Conservation (phyloP, 2,888 invertebrate species). For the Ophion slaviceki region DNA sequence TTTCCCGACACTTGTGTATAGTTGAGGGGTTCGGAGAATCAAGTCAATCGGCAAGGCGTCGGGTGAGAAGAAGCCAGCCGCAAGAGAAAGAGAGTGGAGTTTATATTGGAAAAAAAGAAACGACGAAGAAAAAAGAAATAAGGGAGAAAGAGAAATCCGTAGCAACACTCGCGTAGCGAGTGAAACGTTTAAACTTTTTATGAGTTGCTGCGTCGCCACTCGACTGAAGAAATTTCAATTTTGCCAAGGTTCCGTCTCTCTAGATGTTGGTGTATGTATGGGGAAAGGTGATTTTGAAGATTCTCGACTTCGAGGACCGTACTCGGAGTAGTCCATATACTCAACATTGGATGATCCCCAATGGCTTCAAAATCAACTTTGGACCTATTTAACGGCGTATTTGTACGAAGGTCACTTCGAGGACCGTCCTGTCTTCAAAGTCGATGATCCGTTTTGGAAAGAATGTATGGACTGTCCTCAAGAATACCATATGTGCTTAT, state of each 20-base stretch:
- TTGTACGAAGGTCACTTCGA: neutral
- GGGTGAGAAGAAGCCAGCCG: constrained; percentile 60
- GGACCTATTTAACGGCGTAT: neutral
- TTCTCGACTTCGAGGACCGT: neutral
- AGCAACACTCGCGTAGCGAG: constrained; percentile 76
- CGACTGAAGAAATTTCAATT: constrained; percentile 83
- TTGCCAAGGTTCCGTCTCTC: constrained; percentile 74
- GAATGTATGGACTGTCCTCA: neutral
- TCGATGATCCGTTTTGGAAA: neutral
- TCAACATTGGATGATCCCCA: neutral
- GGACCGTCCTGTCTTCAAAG: constrained; percentile 12
- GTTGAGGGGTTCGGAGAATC: constrained; percentile 67
- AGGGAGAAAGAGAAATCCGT: constrained; percentile 41
- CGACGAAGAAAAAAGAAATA: constrained; percentile 31
- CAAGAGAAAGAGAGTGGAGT: constrained; percentile 65
- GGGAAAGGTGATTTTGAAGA: neutral
- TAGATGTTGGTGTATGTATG: neutral
- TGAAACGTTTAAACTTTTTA: constrained; percentile 83
- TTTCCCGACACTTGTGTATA: constrained; percentile 51
- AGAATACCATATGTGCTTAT: too few species aligned
- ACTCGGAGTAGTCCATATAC: neutral
- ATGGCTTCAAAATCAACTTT: neutral
- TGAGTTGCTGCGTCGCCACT: constrained; percentile 83
- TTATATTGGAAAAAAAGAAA: constrained; percentile 68
- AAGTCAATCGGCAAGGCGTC: constrained; percentile 74